Evolutionary conservation across 2,113 vertebrate genomes (phyloP), one percentile per base, ranked within the genome.

Genomic region (Willisornis vidua): DNA sequence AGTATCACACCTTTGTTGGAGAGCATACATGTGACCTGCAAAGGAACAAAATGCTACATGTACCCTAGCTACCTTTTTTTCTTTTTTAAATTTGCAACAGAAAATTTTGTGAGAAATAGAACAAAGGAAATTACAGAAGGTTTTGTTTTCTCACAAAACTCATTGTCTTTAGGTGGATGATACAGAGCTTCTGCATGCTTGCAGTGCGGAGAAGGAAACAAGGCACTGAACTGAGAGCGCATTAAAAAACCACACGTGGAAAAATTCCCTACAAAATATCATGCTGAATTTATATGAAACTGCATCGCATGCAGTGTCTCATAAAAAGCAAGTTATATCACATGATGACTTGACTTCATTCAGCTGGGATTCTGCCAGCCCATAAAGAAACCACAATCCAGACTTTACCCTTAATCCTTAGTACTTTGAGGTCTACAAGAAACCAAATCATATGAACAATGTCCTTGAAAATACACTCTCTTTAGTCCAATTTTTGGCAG

Each of bases 311-410:
- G 17, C 48, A 65, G 13, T 4, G 7, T 72, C 86, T 70, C 57
- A 35, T 77, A 74, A 74, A 72, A 46, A 90, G 33, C 26, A 62
- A 90, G 16, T 80, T 79, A 43, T 26, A 89, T 55, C 87, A 93
- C 75, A 82, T 58, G 86, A 85, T 76, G 24, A 71, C 70, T 91
- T 70, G 66, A 63, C 28, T 94, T 76, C 39, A 67, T 78, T 89
- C 39, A 63, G 0, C 7, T 62, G 52, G 52, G 57, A 79, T 76
- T 85, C 59, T 79, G 71, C 55, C 89, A 96, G 51, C 20, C 78
- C 87, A 66, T 51, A 83, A 82, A 91, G 43, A 76, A 95, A 83
- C 71, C 83, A 86, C 61, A 88, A 74, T 71, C 52, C 51, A 94
- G 74, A 48, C 12, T 87, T 71, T 46, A 45, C 83, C 71, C 54